Evolutionary conservation across 1,140 invertebrate genomes (phyloP), one percentile per base, ranked within the genome.

Genomic region (Sitophilus oryzae): DNA sequence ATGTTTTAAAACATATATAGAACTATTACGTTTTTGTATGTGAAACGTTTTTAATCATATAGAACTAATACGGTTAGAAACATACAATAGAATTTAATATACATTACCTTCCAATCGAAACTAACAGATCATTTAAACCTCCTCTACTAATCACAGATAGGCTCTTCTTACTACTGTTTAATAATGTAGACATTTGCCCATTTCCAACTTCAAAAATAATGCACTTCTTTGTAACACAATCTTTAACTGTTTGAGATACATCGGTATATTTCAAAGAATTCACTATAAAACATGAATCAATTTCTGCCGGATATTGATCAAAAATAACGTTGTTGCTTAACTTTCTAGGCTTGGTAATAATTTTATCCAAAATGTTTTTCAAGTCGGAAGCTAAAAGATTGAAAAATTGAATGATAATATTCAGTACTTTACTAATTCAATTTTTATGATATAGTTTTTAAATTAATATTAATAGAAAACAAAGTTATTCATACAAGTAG

Each of bases 271-370:
- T 37, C n/a, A 49, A 50, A 22, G 19, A 49, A 14, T 36, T 44
- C 25, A 49, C 25, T 3, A 56, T 21, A 22, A 34, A 56, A 5
- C 10, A 5, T 1, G 53, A 42, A 16, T 43, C 42, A 3, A 56
- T 35, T 38, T 56, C 52, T 15, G 45, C 47, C 0, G 52, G 25
- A 15, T 41, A 8, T 2, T 3, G 18, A 11, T 41, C 52, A 19
- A 47, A 47, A 37, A 53, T 53, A 15, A 55, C 44, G 3, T 34
- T 47, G 21, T 55, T 49, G 15, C 52, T 48, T 4, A 55, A 30
- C 14, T 45, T 14, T 30, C 45, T 40, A 11, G 52, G 52, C 19
- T 40, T 20, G 14, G 14, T 40, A 40, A 40, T 9, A 30, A 30
- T 30, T 30, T 30, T 30, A 11, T 30, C 25, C 11, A 30, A n/a